Conservation (phyloP, 2,113 vertebrate genomes). For the Pomatostomus ruficeps region DNA sequence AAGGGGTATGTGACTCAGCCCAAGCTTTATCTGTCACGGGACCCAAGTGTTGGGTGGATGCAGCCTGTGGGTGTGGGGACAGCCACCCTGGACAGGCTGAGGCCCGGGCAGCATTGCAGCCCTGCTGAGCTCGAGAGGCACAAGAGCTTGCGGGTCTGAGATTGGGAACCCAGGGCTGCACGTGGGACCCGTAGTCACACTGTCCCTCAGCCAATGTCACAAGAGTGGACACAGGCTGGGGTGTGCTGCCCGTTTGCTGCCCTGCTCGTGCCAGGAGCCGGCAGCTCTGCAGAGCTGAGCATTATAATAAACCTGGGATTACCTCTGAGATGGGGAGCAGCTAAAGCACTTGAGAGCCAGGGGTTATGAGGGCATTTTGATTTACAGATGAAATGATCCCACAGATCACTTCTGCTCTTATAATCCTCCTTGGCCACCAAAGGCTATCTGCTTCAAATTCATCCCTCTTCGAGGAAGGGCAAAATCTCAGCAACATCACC, state of each 20-base stretch:
- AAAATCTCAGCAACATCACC: neutral
- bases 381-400: neutral
- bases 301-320: neutral
- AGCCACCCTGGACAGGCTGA: neutral
- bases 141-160: neutral
- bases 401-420: neutral
- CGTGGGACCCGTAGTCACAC: fast-evolving
- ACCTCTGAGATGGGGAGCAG: neutral
- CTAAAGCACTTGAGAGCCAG: neutral
- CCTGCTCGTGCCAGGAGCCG: neutral
- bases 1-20: neutral
- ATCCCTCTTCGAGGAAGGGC: neutral
- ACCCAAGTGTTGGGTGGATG: neutral
- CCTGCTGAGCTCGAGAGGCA: fast-evolving
- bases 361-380: neutral
- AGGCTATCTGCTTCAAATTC: neutral
- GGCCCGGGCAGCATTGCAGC: neutral
- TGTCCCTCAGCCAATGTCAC: fast-evolving
- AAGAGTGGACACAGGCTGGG: neutral
- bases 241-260: neutral
- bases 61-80: neutral
- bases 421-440: neutral
- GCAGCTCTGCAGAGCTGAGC: neutral
- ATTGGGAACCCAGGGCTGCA: neutral
- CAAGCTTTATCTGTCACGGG: neutral